Percentiles rank a stretch among this genome's conserved stretches.
phyloP scores from a whole-genome alignment of 2,888 invertebrate genomes.

The Platypus cylindrus region DNA sequence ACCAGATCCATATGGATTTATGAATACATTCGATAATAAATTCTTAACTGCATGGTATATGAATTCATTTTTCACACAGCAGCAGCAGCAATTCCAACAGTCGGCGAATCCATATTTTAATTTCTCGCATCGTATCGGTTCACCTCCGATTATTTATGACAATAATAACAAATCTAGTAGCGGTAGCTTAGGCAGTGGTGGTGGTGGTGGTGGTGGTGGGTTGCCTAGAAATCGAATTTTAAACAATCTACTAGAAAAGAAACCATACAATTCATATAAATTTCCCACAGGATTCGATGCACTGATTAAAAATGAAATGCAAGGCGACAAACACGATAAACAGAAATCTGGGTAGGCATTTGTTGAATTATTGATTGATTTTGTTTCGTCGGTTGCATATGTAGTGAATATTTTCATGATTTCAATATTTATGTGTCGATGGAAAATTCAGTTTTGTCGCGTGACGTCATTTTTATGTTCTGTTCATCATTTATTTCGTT shows the following conservation, averaged over 20 bases:
- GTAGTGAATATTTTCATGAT: no score
- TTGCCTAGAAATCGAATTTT: conserved; percentile 33
- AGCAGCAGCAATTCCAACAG: conserved; percentile 6
- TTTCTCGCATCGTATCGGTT: conserved; percentile 15
- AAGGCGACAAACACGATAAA: conserved; percentile 17
- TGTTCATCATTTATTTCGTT: no score
- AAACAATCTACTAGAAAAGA: conserved; percentile 34
- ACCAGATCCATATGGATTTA: conserved; percentile 33
- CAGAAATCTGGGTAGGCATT: conserved; percentile 15
- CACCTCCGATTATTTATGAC: conserved; percentile 4
- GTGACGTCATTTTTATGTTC: no score
- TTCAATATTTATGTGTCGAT: no score
- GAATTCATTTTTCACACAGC: conserved; percentile 30
- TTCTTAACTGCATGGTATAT: conserved; percentile 36
- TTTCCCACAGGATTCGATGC: conserved; percentile 30
- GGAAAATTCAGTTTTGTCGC: no score
- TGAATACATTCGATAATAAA: conserved; percentile 36
- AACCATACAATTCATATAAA: conserved; percentile 26
- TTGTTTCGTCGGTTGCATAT: conserved; percentile 7
- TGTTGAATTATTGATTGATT: no score
- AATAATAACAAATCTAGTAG: conserved; percentile 17
- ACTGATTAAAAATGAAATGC: conserved; percentile 33
- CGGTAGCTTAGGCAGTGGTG: conserved; percentile 15
- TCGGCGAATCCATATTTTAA: conserved; percentile 25
- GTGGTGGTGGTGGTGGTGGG: no score